Percentiles rank a stretch among this genome's conserved stretches.
These are phyloP conservation scores for Pholis gunnellus DNA, from an alignment of 2,113 vertebrate genomes.

Conservation along the genomic window DNA sequence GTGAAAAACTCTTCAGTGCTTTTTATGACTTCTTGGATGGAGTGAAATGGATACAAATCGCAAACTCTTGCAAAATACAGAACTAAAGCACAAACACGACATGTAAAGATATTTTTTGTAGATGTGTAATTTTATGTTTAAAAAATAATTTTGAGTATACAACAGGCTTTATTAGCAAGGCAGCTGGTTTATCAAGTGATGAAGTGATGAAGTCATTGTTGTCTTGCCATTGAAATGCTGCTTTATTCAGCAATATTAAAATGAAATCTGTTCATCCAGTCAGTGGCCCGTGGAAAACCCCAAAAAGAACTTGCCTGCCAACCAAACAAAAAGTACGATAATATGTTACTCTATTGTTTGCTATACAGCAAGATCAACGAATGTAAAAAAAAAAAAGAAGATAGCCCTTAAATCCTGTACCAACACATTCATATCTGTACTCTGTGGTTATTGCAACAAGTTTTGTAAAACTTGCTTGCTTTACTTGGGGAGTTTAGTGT, in stretches of 20 bases:
- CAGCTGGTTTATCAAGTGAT: background rate
- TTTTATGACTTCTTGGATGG: constrained; percentile 42
- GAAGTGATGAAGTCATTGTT: background rate
- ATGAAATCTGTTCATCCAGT: too few species aligned
- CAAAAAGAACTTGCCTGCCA: background rate
- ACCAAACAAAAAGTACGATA: background rate
- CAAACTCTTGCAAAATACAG: background rate
- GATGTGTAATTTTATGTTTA: too few species aligned
- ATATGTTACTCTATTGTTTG: background rate
- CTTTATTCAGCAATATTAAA: too few species aligned
- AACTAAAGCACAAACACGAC: background rate
- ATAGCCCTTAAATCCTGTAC: background rate
- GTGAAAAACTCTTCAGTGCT: constrained; percentile 5
- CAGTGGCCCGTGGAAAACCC: too few species aligned
- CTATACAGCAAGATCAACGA: background rate
- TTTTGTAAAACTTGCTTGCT: background rate
- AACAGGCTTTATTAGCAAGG: too few species aligned
- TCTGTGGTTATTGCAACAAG: background rate
- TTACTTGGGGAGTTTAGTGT: background rate
- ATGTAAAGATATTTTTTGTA: too few species aligned
- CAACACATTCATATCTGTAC: background rate
- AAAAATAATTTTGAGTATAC: too few species aligned
- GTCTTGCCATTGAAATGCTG: background rate
- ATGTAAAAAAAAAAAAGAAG: background rate
- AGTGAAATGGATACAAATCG: background rate